A percentile compares a stretch with the other conserved stretches of the same genome.
Evolutionary conservation across 2,113 vertebrate species (phyloP).

Genomic region (Haemorhous mexicanus): DNA sequence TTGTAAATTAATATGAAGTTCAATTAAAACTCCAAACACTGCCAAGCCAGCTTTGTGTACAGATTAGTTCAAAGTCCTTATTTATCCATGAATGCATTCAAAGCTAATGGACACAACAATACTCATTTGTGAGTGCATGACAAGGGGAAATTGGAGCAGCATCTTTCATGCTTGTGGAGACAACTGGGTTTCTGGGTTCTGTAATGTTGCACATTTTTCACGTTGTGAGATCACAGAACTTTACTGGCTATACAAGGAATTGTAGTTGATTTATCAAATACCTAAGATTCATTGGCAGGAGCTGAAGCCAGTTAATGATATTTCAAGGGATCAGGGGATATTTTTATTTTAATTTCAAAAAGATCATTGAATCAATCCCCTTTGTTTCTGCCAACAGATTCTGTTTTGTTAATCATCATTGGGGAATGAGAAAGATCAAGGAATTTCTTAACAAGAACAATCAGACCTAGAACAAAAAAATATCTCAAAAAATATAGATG

Average conservation of each 20-base stretch:
- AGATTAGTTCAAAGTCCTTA: constrained; percentile 44
- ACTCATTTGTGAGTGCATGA: neutral
- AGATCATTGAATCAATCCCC: neutral
- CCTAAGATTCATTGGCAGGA: neutral
- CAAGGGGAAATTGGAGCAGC: neutral
- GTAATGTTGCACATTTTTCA: neutral
- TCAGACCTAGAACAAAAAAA: neutral
- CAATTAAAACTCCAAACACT: constrained; percentile 51
- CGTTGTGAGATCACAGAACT: neutral
- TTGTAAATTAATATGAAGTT: constrained; percentile 58
- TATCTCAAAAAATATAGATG: neutral
- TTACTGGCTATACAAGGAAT: neutral
- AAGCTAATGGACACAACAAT: neutral
- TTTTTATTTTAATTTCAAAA: neutral
- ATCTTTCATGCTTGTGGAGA: neutral
- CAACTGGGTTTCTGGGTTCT: neutral
- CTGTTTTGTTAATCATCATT: neutral
- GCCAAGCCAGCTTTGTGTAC: constrained; percentile 21
- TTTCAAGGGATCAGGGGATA: neutral
- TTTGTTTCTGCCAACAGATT: neutral
- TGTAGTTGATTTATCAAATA: neutral
- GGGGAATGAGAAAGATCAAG: neutral
- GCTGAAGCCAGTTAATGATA: neutral
- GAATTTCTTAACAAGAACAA: neutral
- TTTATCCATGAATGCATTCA: constrained; percentile 8